Conservation (phyloP, 2,113 vertebrate genomes). For the Sialia sialis region DNA sequence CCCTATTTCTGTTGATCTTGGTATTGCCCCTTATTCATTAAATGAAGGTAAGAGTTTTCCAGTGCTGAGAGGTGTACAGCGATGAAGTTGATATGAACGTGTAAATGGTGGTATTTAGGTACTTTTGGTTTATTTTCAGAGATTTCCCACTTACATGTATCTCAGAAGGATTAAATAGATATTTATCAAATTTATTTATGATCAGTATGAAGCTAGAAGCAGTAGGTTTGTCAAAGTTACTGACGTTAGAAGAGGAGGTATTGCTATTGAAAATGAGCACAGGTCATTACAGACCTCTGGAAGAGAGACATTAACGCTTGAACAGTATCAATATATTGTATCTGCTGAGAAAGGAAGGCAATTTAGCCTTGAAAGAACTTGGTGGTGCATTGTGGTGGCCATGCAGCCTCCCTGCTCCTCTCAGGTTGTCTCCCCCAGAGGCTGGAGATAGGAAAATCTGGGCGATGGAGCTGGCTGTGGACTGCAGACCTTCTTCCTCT, state of each 20-base stretch:
- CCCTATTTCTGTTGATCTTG: not conserved
- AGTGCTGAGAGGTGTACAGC: not conserved
- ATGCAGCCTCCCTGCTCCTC: not conserved
- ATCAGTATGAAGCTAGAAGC: not conserved
- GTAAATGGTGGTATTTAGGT: not conserved
- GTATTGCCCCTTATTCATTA: not conserved
- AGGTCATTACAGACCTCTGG: not conserved
- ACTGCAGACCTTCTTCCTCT: not conserved
- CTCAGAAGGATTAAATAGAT: not conserved
- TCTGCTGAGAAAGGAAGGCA: not conserved
- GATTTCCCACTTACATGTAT: not conserved
- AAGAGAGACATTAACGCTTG: not conserved
- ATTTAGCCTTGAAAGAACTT: not conserved
- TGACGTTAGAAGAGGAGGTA: not conserved
- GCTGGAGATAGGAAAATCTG: not conserved
- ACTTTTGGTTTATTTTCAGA: not conserved
- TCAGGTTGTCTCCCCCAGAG: not conserved
- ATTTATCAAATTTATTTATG: not conserved
- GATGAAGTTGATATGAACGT: not conserved
- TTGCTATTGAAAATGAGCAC: not conserved
- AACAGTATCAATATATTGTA: not conserved
- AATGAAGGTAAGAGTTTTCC: not conserved
- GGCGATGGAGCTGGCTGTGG: not conserved
- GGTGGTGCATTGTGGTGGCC: accelerated
- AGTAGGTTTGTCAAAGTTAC: not conserved